Base-by-base conservation (phyloP, 2,888 invertebrate species). In the Cataglyphis cursor region DNA sequence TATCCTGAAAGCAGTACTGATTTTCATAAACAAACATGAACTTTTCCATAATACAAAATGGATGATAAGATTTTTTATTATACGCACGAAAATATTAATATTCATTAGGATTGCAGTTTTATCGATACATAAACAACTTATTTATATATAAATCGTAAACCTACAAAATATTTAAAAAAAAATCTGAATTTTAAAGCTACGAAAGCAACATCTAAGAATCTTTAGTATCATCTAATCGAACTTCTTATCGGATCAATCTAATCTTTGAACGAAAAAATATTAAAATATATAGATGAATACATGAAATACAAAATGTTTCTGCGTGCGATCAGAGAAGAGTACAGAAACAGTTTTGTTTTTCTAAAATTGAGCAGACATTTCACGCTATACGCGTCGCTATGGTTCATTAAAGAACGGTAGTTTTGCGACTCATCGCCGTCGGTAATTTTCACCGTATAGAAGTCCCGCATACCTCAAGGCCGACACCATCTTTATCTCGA, bases 401-500 rank as follows among this genome's bases (percentile, higher is more conserved):
- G 59, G 35, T 73, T 64, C 28, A 62, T 59, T 48, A 21, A 57
- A 85, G 21, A 48, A 31, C 35, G n/a, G 28, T 31, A 75, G 87
- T 88, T 88, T 84, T 86, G 82, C 64, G 83, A 72, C 28, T 76
- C 57, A 38, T 64, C 38, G 38, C 31, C 68, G 24, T 44, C 41
- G 80, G 48, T 62, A 73, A 83, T 84, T 31, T 86, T 85, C 70
- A 54, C 41, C 48, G 80, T 80, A 81, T 74, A 35, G 44, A 61
- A 82, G 35, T 74, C 76, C 80, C 76, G 82, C 82, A 82, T 89
- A 89, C 84, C 83, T 88, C 81, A 85, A 83, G 82, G 84, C 78
- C 76, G 86, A 66, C 86, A 85, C 82, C 81, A 86, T 86, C 89
- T 89, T 89, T 88, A 86, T 88, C 88, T 81, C 72, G 48, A 12